A percentile compares a stretch with the other conserved stretches of the same genome.
Evolutionary conservation across 2,888 invertebrate genomes (phyloP).

Genomic region (Ethmia dodecea): DNA sequence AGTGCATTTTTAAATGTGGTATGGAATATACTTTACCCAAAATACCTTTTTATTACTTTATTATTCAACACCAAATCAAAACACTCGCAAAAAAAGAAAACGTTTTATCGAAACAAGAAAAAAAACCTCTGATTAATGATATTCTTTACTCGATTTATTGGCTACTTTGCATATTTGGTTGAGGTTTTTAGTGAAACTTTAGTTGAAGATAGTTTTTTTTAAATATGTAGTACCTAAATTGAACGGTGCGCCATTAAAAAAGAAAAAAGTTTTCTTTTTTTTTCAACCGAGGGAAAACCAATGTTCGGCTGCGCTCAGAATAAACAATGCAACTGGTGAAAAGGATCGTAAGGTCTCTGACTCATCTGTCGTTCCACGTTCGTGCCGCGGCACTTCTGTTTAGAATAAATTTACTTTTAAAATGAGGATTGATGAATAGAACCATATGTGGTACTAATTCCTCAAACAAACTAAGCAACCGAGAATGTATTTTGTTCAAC

Average conservation of each 20-base stretch:
- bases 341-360: slow-evolving; percentile 61
- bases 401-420: slow-evolving; percentile 61
- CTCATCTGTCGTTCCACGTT: slow-evolving; percentile 50
- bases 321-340: slow-evolving; percentile 48
- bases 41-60: too few species aligned
- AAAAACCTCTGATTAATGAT: slow-evolving; percentile 13
- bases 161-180: slow-evolving; percentile 10
- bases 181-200: slow-evolving; percentile 10
- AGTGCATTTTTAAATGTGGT: too few species aligned
- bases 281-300: slow-evolving; percentile 41
- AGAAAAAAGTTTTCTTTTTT: too few species aligned
- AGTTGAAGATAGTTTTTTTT: slow-evolving; percentile 5
- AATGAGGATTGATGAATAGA: slow-evolving; percentile 28
- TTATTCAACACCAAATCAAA: too few species aligned
- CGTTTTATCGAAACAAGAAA: too few species aligned
- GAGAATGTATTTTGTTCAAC: too few species aligned
- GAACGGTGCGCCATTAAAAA: too few species aligned
- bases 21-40: too few species aligned
- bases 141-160: slow-evolving; percentile 14
- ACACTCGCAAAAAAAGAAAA: too few species aligned
- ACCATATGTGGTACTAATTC: not conserved
- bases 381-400: slow-evolving; percentile 49
- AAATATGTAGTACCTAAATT: too few species aligned
- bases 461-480: too few species aligned
- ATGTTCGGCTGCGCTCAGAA: slow-evolving; percentile 53